Evolutionary conservation across 2,888 invertebrate genomes (phyloP).

Genomic region (Loripinus fragilis): DNA sequence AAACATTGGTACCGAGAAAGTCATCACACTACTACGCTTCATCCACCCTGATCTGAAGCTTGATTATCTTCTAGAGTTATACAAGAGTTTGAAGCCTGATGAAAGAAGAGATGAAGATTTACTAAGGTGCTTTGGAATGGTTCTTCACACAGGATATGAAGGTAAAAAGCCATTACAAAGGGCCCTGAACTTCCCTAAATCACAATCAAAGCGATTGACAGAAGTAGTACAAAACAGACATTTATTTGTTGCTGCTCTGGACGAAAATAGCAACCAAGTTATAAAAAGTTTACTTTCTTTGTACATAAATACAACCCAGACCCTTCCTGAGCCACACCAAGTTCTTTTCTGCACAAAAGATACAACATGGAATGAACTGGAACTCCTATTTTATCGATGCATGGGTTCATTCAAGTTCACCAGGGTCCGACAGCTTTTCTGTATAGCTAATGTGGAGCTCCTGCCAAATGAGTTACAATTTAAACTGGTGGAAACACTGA

Average conservation of each 20-base stretch:
- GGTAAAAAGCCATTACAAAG: slow-evolving; percentile 22
- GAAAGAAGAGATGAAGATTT: not conserved
- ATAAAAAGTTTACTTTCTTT: slow-evolving; percentile 60
- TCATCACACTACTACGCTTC: slow-evolving; percentile 45
- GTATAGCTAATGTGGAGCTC: slow-evolving; percentile 64
- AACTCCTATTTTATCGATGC: slow-evolving; percentile 59
- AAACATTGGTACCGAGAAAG: slow-evolving; percentile 10
- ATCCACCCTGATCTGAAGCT: slow-evolving; percentile 50
- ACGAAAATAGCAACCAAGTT: slow-evolving; percentile 56
- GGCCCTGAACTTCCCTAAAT: slow-evolving; percentile 10
- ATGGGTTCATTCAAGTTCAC: slow-evolving; percentile 25
- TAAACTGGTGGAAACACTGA: slow-evolving; percentile 54
- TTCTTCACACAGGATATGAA: slow-evolving; percentile 42
- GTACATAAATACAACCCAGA: slow-evolving; percentile 55
- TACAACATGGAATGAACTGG: slow-evolving; percentile 62
- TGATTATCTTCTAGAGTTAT: slow-evolving; percentile 13
- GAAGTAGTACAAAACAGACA: slow-evolving; percentile 57
- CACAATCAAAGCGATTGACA: slow-evolving; percentile 29
- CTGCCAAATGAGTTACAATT: slow-evolving; percentile 62
- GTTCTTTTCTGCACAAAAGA: slow-evolving; percentile 61
- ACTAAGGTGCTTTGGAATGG: slow-evolving; percentile 39
- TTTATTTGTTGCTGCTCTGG: slow-evolving; percentile 55
- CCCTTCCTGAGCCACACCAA: slow-evolving; percentile 62
- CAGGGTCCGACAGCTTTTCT: slow-evolving; percentile 39
- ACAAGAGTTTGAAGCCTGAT: not conserved